These are phyloP conservation scores for Aurelia aurita complex sp. Pacific DNA, from an alignment of 30 jellyfish, hydroid and myxozoan genomes.

Conservation along the genomic window DNA sequence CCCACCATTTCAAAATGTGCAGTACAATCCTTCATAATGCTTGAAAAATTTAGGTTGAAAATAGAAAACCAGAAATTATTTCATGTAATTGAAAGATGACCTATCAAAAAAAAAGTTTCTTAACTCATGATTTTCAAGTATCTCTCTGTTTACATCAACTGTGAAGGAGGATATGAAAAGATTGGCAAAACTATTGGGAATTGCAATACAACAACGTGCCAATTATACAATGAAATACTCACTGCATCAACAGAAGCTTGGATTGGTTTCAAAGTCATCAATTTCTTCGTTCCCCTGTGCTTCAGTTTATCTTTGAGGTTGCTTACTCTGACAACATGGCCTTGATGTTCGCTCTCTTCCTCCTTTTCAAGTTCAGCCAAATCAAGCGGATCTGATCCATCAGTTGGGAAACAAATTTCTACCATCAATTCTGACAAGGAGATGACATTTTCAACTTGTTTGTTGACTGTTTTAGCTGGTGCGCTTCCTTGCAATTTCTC, in stretches of 20 bases:
- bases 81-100: too few relatives aligned
- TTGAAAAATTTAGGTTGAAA: too few relatives aligned
- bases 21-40: too few relatives aligned
- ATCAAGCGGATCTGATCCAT: constrained; percentile 83
- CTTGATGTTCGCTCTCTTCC: constrained; percentile 84
- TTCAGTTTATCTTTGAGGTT: constrained; percentile 70
- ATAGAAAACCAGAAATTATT: too few relatives aligned
- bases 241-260: constrained; percentile 85
- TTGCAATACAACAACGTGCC: too few relatives aligned
- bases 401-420: constrained; percentile 97
- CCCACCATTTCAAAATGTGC: too few relatives aligned
- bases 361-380: constrained; percentile 91
- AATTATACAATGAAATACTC: constrained; percentile 18
- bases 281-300: constrained; percentile 83
- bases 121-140: too few relatives aligned
- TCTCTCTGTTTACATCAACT: too few relatives aligned
- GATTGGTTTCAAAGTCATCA: constrained; percentile 83
- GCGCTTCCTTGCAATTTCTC: constrained; percentile 55
- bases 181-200: too few relatives aligned
- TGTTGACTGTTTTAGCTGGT: constrained; percentile 56
- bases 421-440: constrained; percentile 96
- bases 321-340: constrained; percentile 66
- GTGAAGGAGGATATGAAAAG: too few relatives aligned
- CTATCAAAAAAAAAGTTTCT: too few relatives aligned
- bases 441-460: constrained; percentile 95